Evolutionary conservation across 1,140 invertebrate genomes (phyloP).

Genomic region (Rhagoletis pomonella): DNA sequence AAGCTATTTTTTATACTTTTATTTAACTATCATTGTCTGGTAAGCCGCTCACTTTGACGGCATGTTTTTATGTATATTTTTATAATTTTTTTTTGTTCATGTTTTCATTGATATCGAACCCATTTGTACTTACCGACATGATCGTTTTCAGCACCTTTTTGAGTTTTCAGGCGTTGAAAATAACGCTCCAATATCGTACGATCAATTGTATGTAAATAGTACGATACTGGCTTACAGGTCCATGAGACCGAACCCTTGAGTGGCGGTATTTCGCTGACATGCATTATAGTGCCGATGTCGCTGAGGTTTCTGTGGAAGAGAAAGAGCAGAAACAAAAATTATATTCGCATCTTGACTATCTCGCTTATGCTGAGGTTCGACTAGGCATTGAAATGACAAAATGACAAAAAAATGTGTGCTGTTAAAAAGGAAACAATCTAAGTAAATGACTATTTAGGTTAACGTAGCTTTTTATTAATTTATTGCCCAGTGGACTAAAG

Average conservation of each 20-base stretch:
- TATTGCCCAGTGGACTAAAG: too few relatives aligned
- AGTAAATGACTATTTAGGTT: too few relatives aligned
- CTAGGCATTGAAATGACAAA: too few relatives aligned
- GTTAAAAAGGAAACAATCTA: too few relatives aligned
- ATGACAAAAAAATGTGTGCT: too few relatives aligned
- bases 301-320: conserved; percentile 76
- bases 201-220: conserved; percentile 98
- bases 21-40: not conserved
- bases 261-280: conserved; percentile 96
- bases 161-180: conserved; percentile 93
- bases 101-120: not conserved
- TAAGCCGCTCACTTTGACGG: too few relatives aligned
- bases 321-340: conserved; percentile 5
- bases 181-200: conserved; percentile 96
- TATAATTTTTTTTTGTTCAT: not conserved
- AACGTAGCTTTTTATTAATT: too few relatives aligned
- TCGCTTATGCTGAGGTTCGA: too few relatives aligned
- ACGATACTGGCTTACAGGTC: conserved; percentile 98
- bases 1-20: not conserved
- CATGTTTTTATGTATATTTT: not conserved
- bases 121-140: conserved; percentile 68
- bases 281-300: conserved; percentile 99
- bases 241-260: conserved; percentile 96
- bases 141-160: conserved; percentile 82
- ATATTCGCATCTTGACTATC: not conserved